Base-by-base conservation (phyloP, 2,797 vertebrate species). In the Threskiornis aethiopicus region DNA sequence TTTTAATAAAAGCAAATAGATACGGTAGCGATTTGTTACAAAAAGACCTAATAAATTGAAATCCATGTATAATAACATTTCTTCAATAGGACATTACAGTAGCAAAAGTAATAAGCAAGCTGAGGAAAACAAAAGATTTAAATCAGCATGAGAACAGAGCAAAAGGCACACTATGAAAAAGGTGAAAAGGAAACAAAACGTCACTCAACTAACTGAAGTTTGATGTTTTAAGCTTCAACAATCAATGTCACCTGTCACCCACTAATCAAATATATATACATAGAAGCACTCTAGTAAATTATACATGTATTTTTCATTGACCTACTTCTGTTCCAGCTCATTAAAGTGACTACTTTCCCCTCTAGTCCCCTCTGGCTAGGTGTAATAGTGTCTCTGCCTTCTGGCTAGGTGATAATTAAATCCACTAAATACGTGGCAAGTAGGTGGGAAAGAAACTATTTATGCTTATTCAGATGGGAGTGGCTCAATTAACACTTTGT, bases 331-430 rank as follows among this genome's bases (percentile, higher is more conserved):
- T 95, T 96, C 44, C 52, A 54, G 42, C 69, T 90, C 84, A 91
- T 95, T 97, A 69, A 84, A 94, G 55, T 69, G 78, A 81, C 62
- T 80, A 21, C 37, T 49, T 90, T 92, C 66, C 52, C 54, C 47
- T 92, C 66, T 71, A 75, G 21, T 89, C 64, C 85, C 92, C 85
- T 96, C 92, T 89, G 75, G 78, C 83, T 79, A 78, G 51, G 77
- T 92, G 64, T 81, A 93, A 93, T 84, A 84, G 66, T 69, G 86
- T 96, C 94, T 91, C 84, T 96, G 88, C 92, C 94, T 96, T 78
- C 49, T 89, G 84, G 90, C 90, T 93, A 95, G 71, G 91, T 91
- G 97, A 95, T 97, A 97, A 97, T 97, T 95, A 93, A 94, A 97
- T 95, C 80, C 13, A 35, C 77, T 81, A 83, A 91, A 59, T 42